phyloP scores from a whole-genome alignment of 92 coral and sea anemone genomes.

The Epizoanthus ramosus region DNA sequence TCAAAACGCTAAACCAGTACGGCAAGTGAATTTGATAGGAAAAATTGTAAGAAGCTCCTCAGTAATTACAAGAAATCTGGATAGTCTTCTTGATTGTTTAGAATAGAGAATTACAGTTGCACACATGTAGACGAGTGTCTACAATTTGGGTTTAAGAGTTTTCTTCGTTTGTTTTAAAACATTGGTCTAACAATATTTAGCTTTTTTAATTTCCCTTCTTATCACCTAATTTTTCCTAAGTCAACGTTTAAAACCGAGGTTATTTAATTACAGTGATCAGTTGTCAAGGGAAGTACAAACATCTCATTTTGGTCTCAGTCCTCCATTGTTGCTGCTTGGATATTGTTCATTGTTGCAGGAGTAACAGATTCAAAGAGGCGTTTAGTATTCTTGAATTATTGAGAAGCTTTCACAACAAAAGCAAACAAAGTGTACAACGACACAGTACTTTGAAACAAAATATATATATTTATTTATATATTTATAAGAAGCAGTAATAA shows the following conservation, averaged over 20 bases:
- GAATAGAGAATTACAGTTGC: no score
- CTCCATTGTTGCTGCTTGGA: not conserved
- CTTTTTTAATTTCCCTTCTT: conserved; percentile 21
- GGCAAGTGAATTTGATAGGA: no score
- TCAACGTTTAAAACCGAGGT: conserved; percentile 10
- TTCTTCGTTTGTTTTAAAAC: not conserved
- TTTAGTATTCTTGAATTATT: conserved; percentile 20
- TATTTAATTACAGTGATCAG: conserved; percentile 21
- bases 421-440: not conserved
- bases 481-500: not conserved
- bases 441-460: no score
- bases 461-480: not conserved
- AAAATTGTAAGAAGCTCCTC: no score
- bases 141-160: not conserved
- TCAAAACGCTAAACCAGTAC: no score
- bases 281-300: conserved; percentile 32
- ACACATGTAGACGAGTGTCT: not conserved
- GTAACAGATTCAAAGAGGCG: not conserved
- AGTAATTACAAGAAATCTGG: no score
- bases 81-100: not conserved
- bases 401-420: not conserved
- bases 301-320: not conserved
- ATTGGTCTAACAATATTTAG: not conserved
- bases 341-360: not conserved
- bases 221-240: not conserved